Evolutionary conservation across 2,888 invertebrate species (phyloP), one percentile per base, ranked within the genome.

Genomic region (Drosophila phalerata): DNA sequence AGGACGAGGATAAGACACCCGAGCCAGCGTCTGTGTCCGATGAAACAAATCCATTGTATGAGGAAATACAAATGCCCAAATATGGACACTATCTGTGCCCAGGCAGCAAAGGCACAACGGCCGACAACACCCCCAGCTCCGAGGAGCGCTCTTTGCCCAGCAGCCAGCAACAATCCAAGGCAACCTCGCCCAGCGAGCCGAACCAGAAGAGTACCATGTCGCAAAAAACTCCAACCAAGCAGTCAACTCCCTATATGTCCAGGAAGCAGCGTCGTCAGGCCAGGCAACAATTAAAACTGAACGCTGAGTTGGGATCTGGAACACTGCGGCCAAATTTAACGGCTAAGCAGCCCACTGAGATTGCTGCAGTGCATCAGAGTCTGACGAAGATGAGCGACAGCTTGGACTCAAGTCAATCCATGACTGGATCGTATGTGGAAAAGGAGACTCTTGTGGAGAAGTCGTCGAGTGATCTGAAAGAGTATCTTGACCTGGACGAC

Each of bases 371-470:
- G 49, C 62, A 88, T 64, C 80, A 80, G 51, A 52, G 37, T 25
- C 10, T 57, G 0, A n/a, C 8, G 69, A 87, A 45, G 17, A 57
- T 51, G 37, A 79, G 72, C 0, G 25, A 53, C 1, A 72, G 78
- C n/a, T 11, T 68, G 25, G 75, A 85, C 19, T 73, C 71, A 0
- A 77, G 58, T 5, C 84, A 85, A 9, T 87, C 91, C 2, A 91
- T 91, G 90, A 89, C 77, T 4, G 91, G 90, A 1, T 91, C 91
- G 0, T 91, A 91, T 74, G 93, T 89, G 22, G 96, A 95, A 88
- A 95, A 96, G 84, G 94, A 96, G 55, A 95, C 94, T 1, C 94
- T 93, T n/a, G 94, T 94, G 0, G 95, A 95, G 81, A 96, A 96
- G 89, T 95, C 95, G 0, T 95, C 95, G 15, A 94, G 93, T 67